phyloP scores from a whole-genome alignment of 2,113 vertebrate genomes.

The Erythrolamprus reginae region DNA sequence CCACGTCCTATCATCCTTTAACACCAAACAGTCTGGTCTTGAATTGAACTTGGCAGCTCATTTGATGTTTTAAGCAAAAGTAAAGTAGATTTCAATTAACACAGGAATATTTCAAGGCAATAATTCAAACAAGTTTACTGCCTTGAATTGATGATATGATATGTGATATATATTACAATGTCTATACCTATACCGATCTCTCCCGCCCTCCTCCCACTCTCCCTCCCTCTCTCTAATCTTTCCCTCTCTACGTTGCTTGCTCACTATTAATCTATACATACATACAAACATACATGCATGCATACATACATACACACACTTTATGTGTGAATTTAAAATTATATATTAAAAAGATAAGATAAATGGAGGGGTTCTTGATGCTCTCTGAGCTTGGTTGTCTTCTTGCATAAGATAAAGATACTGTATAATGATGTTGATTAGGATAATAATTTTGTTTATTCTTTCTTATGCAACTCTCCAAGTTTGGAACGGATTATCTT shows the following conservation, averaged over 20 bases:
- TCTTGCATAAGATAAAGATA: not conserved
- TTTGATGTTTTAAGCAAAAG: not conserved
- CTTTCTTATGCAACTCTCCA: not conserved
- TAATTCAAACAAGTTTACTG: not conserved
- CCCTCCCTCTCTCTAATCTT: too few relatives aligned
- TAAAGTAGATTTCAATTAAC: not conserved
- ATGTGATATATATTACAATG: too few relatives aligned
- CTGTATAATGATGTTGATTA: not conserved
- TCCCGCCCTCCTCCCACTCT: too few relatives aligned
- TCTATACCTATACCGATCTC: too few relatives aligned
- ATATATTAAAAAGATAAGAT: too few relatives aligned
- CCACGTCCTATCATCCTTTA: not conserved
- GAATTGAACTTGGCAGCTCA: not conserved
- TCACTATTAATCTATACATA: too few relatives aligned
- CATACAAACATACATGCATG: too few relatives aligned
- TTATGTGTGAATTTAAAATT: too few relatives aligned
- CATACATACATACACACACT: too few relatives aligned
- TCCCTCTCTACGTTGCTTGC: too few relatives aligned
- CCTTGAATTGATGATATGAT: not conserved
- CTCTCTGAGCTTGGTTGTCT: too few relatives aligned
- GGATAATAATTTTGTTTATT: not conserved
- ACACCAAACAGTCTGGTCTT: not conserved
- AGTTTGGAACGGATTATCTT: not conserved
- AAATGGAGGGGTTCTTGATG: too few relatives aligned
- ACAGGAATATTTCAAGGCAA: not conserved